Base-by-base conservation (phyloP, 2,113 vertebrate genomes). In the Charina bottae region DNA sequence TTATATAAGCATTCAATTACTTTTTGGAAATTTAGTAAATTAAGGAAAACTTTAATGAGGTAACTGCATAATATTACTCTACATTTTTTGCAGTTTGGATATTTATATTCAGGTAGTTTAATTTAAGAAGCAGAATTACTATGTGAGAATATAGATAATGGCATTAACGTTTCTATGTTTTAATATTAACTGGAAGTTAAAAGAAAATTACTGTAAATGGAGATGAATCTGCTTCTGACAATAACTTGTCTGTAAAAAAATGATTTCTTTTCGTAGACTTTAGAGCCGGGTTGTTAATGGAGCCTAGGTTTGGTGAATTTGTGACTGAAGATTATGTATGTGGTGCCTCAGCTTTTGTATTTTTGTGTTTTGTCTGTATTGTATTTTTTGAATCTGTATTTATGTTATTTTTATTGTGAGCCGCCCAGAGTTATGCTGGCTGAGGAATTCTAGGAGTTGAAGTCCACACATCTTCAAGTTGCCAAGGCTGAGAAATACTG, bases 191-290 rank as follows among this genome's bases (percentile, higher is more conserved):
- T 84, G 56, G 33, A 85, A 91, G 86, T 94, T 95, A 91, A 95
- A 94, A 90, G 92, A 87, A 95, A 96, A 94, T 93, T 90, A 49
- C 89, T 89, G 78, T 0, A 60, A 91, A 90, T 92, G 92, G 94
- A 94, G 55, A 21, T 83, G 56, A 92, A 93, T 87, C 60, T 23
- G 54, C 72, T 89, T 6, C 21, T 37, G 89, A 87, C 90, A 94
- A 85, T 90, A 87, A 49, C 86, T 6, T 78, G 72, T 37, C 33
- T 21, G 15, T 78, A 37, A 78, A 37, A 72, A 78, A 78, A 78
- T 78, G 15, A 1, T 33, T 72, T 72, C 28, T 72, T 72, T 17
- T 15, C 68, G 7, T 78, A 37, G 68, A 4, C 28, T 68, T 68
- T 33, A 68, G 68, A 13, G 37, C 6, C n/a, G 19, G n/a, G 15